phyloP scores from a whole-genome alignment of 2,797 vertebrate species.

The Sebastes iracundus region DNA sequence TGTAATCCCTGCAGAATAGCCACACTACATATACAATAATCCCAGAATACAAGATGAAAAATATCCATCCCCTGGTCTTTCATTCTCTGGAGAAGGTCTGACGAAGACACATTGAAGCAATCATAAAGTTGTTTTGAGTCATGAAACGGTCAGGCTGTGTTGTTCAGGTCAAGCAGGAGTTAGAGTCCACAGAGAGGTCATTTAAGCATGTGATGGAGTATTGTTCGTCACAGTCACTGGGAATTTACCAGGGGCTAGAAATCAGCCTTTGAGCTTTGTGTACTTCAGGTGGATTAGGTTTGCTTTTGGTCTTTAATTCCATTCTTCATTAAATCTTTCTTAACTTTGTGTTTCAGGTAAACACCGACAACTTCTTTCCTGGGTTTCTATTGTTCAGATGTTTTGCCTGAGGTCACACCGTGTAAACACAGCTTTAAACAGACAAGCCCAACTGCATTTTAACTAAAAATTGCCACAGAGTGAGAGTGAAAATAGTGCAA shows the following conservation, averaged over 20 bases:
- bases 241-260: neutral
- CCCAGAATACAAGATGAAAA: constrained; percentile 43
- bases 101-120: constrained; percentile 12
- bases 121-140: neutral
- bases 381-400: constrained; percentile 31
- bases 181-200: constrained; percentile 8
- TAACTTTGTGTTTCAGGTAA: constrained; percentile 27
- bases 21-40: constrained; percentile 53
- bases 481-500: constrained; percentile 30
- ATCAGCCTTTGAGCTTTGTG: constrained; percentile 10
- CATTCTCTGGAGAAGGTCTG: constrained; percentile 5
- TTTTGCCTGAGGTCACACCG: constrained; percentile 35
- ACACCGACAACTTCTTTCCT: constrained; percentile 1
- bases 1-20: constrained; percentile 53
- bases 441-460: constrained; percentile 38
- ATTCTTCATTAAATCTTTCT: constrained; percentile 13
- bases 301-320: neutral
- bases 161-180: neutral
- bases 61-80: constrained; percentile 23
- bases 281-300: constrained; percentile 18
- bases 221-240: neutral
- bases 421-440: constrained; percentile 39
- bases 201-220: neutral
- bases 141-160: neutral
- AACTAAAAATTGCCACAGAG: constrained; percentile 17